Evolutionary conservation across 2,797 vertebrate genomes (phyloP).

Genomic region (Ispidina picta): DNA sequence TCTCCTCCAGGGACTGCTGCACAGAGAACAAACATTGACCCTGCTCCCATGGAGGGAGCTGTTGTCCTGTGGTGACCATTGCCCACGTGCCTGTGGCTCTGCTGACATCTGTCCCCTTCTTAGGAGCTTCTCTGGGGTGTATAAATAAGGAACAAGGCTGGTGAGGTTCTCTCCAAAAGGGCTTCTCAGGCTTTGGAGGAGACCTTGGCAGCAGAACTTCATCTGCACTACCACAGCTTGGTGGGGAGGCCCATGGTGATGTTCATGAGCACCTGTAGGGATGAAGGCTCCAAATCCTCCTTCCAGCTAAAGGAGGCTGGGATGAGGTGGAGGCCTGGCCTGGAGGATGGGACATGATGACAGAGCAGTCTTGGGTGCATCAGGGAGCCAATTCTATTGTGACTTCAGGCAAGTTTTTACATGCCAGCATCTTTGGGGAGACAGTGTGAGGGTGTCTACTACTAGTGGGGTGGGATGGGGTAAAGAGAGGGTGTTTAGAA

Average conservation of each 20-base stretch:
- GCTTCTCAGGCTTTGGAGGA: neutral
- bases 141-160: neutral
- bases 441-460: neutral
- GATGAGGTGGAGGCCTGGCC: neutral
- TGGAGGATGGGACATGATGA: neutral
- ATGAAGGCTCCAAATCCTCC: neutral
- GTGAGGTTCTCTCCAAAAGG: neutral
- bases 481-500: neutral
- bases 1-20: neutral
- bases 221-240: rapidly evolving
- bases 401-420: neutral
- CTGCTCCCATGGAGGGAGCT: neutral
- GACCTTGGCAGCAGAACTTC: neutral
- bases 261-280: neutral
- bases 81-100: neutral
- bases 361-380: neutral
- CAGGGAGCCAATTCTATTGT: neutral
- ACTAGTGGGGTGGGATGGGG: neutral
- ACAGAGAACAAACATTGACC: neutral
- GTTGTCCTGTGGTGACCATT: neutral
- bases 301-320: neutral
- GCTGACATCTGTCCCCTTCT: neutral
- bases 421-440: neutral
- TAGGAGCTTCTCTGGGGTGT: neutral
- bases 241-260: neutral